Base-by-base conservation (phyloP, 2,888 invertebrate genomes). In the Polydesmus complanatus region DNA sequence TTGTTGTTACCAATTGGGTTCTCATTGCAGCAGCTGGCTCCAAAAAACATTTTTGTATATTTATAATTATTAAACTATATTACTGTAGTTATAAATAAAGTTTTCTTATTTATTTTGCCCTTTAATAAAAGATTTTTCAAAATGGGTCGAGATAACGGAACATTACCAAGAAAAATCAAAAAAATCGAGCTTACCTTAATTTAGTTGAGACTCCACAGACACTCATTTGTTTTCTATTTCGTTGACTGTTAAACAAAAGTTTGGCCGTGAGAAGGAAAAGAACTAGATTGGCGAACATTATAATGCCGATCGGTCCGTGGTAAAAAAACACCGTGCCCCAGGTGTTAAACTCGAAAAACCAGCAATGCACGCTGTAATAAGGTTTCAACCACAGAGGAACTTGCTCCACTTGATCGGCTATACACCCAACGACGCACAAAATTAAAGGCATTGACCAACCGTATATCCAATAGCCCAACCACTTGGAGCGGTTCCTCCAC, bases 191-290 rank as follows among this genome's bases (percentile, higher is more conserved):
- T 37, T 14, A 37, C 37, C 14, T 37, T 37, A 37, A 37, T 37
- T 5, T 37, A 14, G 37, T 14, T 37, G 37, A 37, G 5, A 14
- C 37, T 14, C 37, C 37, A 37, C 37, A 37, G 5, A 37, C 37
- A 37, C 37, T 37, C 8, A 8, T 8, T 5, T 14, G 37, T 37
- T 37, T 22, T 25, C 57, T 47, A 3, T 57, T 48, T 22, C 27
- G 47, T 19, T 58, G 58, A 22, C 53, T 47, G 21, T 60, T 27
- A 54, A 2, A 49, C 1, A 60, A 49, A 23, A 60, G 27, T n/a
- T 21, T 47, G 11, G 60, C 54, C 23, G 60, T 60, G 19, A 60
- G 37, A 23, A 60, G 54, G 23, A 60, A 60, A 19, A 60, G 27
- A 8, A 60, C 26, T 18, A 27, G 14, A 26, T 60, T 60, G 48